Evolutionary conservation across 2,888 invertebrate species (phyloP), one percentile per base, ranked within the genome.

Genomic region (Geotrupes spiniger): DNA sequence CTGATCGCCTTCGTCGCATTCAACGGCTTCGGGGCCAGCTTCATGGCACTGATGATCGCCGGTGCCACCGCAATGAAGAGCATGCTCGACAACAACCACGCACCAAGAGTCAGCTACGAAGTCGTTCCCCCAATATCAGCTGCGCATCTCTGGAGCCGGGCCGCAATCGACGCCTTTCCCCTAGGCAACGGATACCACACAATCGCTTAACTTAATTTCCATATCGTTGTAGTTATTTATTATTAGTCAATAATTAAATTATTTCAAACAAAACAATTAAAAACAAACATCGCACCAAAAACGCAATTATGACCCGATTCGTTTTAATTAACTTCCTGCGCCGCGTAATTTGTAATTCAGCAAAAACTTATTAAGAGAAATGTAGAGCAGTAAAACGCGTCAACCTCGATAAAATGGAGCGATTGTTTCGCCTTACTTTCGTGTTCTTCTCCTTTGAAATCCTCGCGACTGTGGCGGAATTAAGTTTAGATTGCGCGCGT

Each of bases 21-120:
- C 60, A 84, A 83, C 69, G 83, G 82, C 44, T 73, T 85, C 43
- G 81, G 80, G 48, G 77, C 80, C 21, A 81, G 84, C 39, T 63
- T 82, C 36, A 73, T 81, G 53, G 82, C 84, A 17, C 72, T 85
- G 52, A 70, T 82, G 27, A 72, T 85, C 28, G 79, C 83, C 15
- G 81, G 79, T 28, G 71, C 66, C 1, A 62, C 66, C 0, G 72
- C 67, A 3, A 60, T 73, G 36, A 72, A 71, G 53, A 64, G 63
- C 40, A 46, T 69, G 1, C 46, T 71, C n/a, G 69, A 71, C 33
- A 60, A 58, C 33, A 61, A 66, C 42, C 46, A 46, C 16, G 48
- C 53, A 10, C 60, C 66, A 0, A 67, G 66, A 42, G 55, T 72
- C 2, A 64, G 69, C 9, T 71, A 72, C 45, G 72, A 72, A 53